Evolutionary conservation across 2,888 invertebrate genomes (phyloP).

Genomic region (Embidobia sp.): DNA sequence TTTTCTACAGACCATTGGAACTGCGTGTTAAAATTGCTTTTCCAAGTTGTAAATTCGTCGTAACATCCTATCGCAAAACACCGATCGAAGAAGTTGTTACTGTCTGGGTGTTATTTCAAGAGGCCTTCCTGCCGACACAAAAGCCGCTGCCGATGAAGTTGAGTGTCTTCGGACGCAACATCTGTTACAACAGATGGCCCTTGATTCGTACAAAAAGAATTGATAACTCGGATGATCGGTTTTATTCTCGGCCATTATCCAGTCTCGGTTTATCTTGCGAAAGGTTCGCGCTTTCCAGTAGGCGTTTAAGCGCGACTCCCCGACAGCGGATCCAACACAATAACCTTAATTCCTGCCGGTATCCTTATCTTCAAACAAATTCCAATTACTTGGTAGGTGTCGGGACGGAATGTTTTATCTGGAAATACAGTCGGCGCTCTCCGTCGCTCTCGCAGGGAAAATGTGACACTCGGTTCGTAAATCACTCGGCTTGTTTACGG

Average conservation of each 20-base stretch:
- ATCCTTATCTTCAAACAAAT: constrained; percentile 49
- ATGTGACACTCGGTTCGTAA: constrained; percentile 59
- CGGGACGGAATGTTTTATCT: constrained; percentile 53
- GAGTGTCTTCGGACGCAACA: constrained; percentile 30
- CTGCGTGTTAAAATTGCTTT: too few species aligned
- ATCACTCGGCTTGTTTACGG: constrained; percentile 66
- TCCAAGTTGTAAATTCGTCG: too few species aligned
- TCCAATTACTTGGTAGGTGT: constrained; percentile 61
- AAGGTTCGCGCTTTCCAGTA: not conserved
- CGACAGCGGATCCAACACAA: constrained; percentile 37
- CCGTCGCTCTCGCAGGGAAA: constrained; percentile 41
- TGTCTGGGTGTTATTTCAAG: too few species aligned
- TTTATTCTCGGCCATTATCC: constrained; percentile 22
- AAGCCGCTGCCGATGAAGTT: too few species aligned
- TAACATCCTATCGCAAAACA: too few species aligned
- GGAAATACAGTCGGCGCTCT: constrained; percentile 21
- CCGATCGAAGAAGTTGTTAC: too few species aligned
- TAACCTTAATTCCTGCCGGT: constrained; percentile 35
- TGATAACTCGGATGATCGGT: constrained; percentile 33
- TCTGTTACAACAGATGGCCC: constrained; percentile 47
- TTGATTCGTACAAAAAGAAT: constrained; percentile 18
- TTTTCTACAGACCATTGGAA: too few species aligned
- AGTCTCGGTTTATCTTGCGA: constrained; percentile 7
- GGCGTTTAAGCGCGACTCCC: not conserved
- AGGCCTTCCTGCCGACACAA: too few species aligned